Evolutionary conservation across 2,113 vertebrate genomes (phyloP).

Genomic region (Triplophysa siluroides): DNA sequence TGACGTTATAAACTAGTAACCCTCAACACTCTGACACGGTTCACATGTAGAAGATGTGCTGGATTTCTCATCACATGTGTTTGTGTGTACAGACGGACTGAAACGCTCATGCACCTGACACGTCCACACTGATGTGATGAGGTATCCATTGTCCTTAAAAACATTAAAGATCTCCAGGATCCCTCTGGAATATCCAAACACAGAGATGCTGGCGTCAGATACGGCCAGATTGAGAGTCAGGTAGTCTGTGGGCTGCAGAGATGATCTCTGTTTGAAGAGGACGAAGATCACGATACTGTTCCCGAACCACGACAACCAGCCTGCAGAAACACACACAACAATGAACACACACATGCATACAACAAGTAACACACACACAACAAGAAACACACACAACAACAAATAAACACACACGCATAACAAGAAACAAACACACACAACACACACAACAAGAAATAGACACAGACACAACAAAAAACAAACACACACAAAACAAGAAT

Average conservation of each 20-base stretch:
- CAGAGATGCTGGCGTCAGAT: constrained; percentile 82
- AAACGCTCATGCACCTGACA: constrained; percentile 74
- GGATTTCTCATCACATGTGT: too few relatives aligned
- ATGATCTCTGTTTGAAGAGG: constrained; percentile 78
- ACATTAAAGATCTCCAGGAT: constrained; percentile 85
- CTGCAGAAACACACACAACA: constrained; percentile 63
- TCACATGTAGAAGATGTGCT: too few relatives aligned
- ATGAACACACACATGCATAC: too few relatives aligned
- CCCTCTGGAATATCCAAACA: constrained; percentile 84
- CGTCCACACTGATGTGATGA: constrained; percentile 84
- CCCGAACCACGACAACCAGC: constrained; percentile 87
- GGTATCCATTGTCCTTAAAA: constrained; percentile 81
- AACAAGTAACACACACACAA: not conserved
- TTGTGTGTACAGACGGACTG: too few relatives aligned
- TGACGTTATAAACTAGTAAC: too few relatives aligned
- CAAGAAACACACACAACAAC: not conserved
- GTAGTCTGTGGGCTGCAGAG: constrained; percentile 81
- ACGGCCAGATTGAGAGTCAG: constrained; percentile 84
- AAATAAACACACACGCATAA: not conserved
- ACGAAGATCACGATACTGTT: constrained; percentile 87
- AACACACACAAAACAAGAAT: too few relatives aligned
- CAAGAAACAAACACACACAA: too few relatives aligned
- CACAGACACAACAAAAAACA: too few relatives aligned
- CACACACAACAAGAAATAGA: too few relatives aligned
- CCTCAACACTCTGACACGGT: too few relatives aligned